Conservation (phyloP, 1,140 invertebrate species). For the Caerostris extrusa region DNA sequence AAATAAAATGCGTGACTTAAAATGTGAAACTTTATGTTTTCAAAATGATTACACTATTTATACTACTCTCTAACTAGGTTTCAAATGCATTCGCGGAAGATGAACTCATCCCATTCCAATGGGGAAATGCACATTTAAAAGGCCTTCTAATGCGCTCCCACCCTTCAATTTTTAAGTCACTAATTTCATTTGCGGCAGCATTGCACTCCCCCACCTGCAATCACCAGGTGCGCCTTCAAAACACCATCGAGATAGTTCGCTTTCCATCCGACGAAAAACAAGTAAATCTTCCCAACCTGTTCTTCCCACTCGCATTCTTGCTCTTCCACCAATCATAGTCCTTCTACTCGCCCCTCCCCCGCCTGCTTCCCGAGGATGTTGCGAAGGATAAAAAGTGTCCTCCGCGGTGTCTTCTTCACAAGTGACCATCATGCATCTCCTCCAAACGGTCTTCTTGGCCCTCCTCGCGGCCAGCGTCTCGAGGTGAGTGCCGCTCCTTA, state of each 20-base stretch:
- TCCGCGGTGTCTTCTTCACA: not conserved
- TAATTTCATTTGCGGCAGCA: no score
- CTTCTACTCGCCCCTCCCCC: not conserved
- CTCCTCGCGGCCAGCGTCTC: not conserved
- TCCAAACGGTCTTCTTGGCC: conserved; percentile 4
- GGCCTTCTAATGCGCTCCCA: no score
- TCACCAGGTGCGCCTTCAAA: no score
- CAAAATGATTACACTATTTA: no score
- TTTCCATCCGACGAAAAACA: not conserved
- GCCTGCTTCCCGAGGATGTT: not conserved
- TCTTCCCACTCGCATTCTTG: not conserved
- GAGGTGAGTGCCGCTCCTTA: not conserved
- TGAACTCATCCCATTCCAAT: no score
- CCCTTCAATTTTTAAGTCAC: no score
- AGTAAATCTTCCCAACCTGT: not conserved
- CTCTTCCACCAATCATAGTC: not conserved
- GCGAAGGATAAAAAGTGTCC: not conserved
- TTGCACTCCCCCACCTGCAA: no score
- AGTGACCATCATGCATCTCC: not conserved
- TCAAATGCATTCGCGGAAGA: no score
- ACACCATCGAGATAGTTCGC: not conserved
- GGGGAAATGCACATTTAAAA: no score
- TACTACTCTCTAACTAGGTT: no score
- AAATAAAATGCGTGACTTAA: no score
- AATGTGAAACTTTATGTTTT: no score